Conservation (phyloP, 2,113 vertebrate species). For the Alectura lathami region DNA sequence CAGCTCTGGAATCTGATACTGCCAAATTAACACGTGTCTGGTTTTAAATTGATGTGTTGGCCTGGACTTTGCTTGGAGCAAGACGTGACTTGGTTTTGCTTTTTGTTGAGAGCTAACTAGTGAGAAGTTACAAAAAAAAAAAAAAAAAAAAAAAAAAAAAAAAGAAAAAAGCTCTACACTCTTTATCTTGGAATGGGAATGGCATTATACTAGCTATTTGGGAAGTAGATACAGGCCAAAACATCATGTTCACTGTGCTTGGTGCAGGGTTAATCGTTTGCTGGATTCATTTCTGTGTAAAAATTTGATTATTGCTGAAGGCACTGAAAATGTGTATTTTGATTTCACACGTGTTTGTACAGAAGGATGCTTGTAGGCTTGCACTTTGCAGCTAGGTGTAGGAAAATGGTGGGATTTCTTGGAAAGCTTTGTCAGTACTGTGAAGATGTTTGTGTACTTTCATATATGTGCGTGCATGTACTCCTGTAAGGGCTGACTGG, state of each 20-base stretch:
- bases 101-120: not conserved
- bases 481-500: not conserved
- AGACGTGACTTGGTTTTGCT: not conserved
- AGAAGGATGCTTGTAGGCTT: not conserved
- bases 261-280: not conserved
- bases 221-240: not conserved
- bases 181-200: not conserved
- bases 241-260: fast-evolving
- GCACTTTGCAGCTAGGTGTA: not conserved
- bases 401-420: not conserved
- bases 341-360: not conserved
- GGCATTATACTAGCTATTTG: not conserved
- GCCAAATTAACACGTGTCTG: not conserved
- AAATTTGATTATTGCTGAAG: not conserved
- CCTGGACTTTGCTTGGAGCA: not conserved
- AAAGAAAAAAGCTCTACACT: too few species aligned
- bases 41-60: not conserved
- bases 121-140: not conserved
- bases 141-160: too few species aligned
- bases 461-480: not conserved
- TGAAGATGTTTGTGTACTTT: not conserved
- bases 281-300: not conserved
- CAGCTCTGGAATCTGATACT: not conserved
- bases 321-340: not conserved
- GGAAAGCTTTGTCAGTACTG: not conserved